Evolutionary conservation across 2,888 invertebrate genomes (phyloP).

Genomic region (Zhuqinia jingwanae): DNA sequence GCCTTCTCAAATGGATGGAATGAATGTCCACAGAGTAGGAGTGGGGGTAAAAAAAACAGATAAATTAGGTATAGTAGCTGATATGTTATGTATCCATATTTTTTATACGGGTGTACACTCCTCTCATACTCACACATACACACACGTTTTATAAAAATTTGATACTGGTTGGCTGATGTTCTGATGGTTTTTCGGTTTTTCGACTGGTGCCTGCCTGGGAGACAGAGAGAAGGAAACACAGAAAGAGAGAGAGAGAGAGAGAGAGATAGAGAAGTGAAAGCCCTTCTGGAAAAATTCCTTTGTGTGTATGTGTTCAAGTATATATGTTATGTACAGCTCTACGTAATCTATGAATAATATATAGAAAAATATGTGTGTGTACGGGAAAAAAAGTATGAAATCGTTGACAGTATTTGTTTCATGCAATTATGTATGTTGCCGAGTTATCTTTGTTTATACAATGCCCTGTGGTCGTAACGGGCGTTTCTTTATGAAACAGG

Average conservation of each 20-base stretch:
- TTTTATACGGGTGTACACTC: not conserved
- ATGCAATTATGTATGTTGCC: conserved; percentile 34
- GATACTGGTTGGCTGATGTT: not conserved
- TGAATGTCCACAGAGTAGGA: not conserved
- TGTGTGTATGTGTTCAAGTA: not conserved
- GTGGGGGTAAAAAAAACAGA: not conserved
- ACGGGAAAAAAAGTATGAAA: not conserved
- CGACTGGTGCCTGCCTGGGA: not conserved
- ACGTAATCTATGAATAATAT: not conserved
- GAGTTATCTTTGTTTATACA: conserved; percentile 36
- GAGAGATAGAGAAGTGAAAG: too few relatives aligned
- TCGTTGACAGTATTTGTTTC: conserved; percentile 44
- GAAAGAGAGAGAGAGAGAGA: too few relatives aligned
- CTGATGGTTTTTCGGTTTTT: conserved; percentile 19
- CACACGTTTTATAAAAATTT: not conserved
- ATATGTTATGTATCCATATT: not conserved
- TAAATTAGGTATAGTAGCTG: not conserved
- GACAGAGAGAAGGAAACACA: too few relatives aligned
- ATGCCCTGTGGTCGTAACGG: conserved; percentile 3
- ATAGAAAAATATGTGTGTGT: not conserved
- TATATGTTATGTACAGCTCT: not conserved
- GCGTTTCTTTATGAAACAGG: not conserved
- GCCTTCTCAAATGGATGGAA: conserved; percentile 51
- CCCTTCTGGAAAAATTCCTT: not conserved
- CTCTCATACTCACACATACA: not conserved